Evolutionary conservation across 2,888 invertebrate species (phyloP), one percentile per base, ranked within the genome.

Genomic region (Drosophila basisetae): DNA sequence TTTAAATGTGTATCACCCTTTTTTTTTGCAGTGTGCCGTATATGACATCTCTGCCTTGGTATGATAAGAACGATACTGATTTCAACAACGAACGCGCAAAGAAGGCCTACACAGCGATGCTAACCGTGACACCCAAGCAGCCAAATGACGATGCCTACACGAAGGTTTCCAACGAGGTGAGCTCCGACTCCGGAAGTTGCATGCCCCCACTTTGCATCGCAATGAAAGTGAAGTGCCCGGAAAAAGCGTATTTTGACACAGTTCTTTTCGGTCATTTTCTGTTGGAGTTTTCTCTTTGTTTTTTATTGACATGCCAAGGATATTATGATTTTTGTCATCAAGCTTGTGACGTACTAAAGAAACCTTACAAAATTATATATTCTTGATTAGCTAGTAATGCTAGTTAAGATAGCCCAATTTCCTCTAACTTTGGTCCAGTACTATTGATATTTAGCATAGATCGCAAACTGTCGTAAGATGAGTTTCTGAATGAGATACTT

Each of bases 121-220:
- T 98, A 58, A 98, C 98, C 0, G 96, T 99, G 66, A 97, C 98
- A 9, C 97, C 98, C 4, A 95, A 96, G 22, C 96, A 97, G 10
- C 97, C 97, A 0, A 95, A 96, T 89, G 96, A 96, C 82, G 94
- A 95, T 47, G 96, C 97, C 89, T 97, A 97, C 92, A 94, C 95
- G 56, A 95, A 96, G 69, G 97, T 97, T 90, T 96, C 97, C 58
- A 94, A 95, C 80, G 95, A 96, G 92, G 96, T 97, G 86, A 92
- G 89, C 81, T 7, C 10, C 10, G 18, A 4, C 6, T 25, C 13
- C 53, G 33, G 37, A 52, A 47, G 56, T 33, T 22, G n/a, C 25
- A 9, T 3, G 13, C 28, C 18, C 52, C 6, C 41, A 71, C 87
- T 81, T 83, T 75, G 73, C 85, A 85, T 84, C 52, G 55, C 59